phyloP scores from a whole-genome alignment of 2,797 vertebrate species.

The Kryptopterus vitreolus region DNA sequence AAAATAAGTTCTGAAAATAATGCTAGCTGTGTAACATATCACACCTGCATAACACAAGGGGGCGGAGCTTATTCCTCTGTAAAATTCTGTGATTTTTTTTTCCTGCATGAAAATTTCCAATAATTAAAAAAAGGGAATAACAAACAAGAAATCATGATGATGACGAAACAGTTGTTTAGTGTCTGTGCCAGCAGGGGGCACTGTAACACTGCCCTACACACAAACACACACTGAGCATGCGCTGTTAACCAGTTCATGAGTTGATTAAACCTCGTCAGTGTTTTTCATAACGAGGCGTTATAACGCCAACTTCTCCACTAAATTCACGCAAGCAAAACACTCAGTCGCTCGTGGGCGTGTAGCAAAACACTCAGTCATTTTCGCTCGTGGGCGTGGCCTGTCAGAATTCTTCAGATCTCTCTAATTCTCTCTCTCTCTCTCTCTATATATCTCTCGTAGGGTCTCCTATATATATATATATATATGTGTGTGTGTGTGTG shows the following conservation, averaged over 20 bases:
- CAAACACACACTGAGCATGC: not conserved
- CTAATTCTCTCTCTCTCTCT: too few species aligned
- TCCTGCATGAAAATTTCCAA: conserved; percentile 5
- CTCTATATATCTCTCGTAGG: too few species aligned
- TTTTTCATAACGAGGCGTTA: too few species aligned
- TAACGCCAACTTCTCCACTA: too few species aligned
- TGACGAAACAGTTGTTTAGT: not conserved
- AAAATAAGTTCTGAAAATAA: too few species aligned
- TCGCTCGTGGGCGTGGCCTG: not conserved
- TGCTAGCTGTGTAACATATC: not conserved
- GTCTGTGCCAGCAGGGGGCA: not conserved
- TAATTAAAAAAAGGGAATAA: not conserved
- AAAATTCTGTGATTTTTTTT: not conserved
- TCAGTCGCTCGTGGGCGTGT: not conserved
- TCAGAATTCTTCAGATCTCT: too few species aligned
- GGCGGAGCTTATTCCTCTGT: not conserved
- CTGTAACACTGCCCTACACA: not conserved
- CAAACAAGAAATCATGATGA: not conserved
- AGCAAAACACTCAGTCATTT: too few species aligned
- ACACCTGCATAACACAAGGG: not conserved
- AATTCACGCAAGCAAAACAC: not conserved
- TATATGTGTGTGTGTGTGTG: too few species aligned
- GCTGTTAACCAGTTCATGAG: not conserved
- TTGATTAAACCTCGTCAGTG: not conserved
- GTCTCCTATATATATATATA: too few species aligned